Conservation (phyloP, 2,113 vertebrate species). For the Polypterus bichir region DNA sequence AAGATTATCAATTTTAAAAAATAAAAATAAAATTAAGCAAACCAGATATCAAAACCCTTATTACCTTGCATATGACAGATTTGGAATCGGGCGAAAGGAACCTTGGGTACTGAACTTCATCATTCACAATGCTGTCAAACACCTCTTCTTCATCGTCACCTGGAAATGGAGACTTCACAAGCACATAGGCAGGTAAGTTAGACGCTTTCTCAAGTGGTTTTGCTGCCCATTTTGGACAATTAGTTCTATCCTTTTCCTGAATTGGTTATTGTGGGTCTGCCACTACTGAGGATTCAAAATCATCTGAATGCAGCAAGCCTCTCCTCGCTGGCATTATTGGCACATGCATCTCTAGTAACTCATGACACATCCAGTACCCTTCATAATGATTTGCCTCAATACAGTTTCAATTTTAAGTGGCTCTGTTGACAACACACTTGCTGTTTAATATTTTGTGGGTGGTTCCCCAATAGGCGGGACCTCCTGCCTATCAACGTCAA, state of each 20-base stretch:
- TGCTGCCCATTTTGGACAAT: not conserved
- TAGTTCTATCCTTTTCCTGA: not conserved
- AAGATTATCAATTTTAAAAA: no score
- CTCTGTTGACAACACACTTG: no score
- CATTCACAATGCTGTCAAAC: slow-evolving; percentile 90
- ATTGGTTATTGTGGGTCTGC: not conserved
- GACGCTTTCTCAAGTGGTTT: no score
- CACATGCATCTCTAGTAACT: no score
- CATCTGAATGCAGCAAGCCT: not conserved
- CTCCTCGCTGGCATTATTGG: no score
- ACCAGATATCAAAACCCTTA: not conserved
- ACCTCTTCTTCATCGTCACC: slow-evolving; percentile 95
- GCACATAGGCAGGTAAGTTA: not conserved
- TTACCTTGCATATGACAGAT: slow-evolving; percentile 74
- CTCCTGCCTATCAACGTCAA: no score
- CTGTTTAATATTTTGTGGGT: no score
- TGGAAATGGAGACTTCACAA: slow-evolving; percentile 75
- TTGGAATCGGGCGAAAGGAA: slow-evolving; percentile 68
- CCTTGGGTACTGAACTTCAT: slow-evolving; percentile 67
- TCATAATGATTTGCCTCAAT: no score
- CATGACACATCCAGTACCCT: no score
- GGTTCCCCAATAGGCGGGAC: no score
- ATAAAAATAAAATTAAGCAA: no score
- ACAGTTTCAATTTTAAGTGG: no score
- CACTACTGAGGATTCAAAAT: not conserved